A percentile compares a stretch with the other conserved stretches of the same genome.
Evolutionary conservation across 2,113 vertebrate genomes (phyloP).

Genomic region (Nibea coibor): DNA sequence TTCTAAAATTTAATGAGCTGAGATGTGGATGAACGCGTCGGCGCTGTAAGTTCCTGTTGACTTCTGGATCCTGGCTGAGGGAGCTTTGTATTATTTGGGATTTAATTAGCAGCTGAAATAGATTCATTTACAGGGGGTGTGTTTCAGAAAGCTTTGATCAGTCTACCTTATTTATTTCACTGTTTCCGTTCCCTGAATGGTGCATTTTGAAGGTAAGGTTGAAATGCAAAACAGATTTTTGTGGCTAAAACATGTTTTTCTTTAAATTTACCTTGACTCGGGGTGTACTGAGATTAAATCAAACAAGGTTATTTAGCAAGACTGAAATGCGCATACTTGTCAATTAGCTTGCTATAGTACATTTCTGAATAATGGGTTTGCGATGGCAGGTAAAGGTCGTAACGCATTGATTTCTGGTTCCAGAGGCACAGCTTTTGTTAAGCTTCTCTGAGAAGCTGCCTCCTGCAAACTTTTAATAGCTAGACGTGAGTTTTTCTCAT

Average conservation of each 20-base stretch:
- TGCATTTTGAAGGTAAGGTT: conserved; percentile 13
- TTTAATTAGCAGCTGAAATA: conserved; percentile 51
- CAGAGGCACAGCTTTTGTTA: neutral
- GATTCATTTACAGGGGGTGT: conserved; percentile 44
- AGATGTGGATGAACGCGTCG: conserved; percentile 36
- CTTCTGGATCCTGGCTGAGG: neutral
- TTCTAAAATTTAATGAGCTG: conserved; percentile 49
- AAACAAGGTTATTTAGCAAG: neutral
- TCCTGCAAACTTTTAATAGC: conserved; percentile 54
- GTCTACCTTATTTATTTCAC: neutral
- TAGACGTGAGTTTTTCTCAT: conserved; percentile 9
- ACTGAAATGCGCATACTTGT: conserved; percentile 2
- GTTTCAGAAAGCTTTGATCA: conserved; percentile 51
- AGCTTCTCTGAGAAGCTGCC: conserved; percentile 17
- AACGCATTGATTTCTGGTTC: conserved; percentile 4
- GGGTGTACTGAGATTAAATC: neutral
- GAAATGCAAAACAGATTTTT: conserved; percentile 17
- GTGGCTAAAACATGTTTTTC: neutral
- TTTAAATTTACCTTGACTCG: neutral
- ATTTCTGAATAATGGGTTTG: conserved; percentile 6
- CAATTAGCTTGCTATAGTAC: neutral
- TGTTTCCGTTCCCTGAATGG: conserved; percentile 11
- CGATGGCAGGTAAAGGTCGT: conserved; percentile 3
- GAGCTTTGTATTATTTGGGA: conserved; percentile 41
- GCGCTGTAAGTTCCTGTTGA: conserved; percentile 7